Conservation (phyloP, 2,113 vertebrate species). For the Neofelis nebulosa region DNA sequence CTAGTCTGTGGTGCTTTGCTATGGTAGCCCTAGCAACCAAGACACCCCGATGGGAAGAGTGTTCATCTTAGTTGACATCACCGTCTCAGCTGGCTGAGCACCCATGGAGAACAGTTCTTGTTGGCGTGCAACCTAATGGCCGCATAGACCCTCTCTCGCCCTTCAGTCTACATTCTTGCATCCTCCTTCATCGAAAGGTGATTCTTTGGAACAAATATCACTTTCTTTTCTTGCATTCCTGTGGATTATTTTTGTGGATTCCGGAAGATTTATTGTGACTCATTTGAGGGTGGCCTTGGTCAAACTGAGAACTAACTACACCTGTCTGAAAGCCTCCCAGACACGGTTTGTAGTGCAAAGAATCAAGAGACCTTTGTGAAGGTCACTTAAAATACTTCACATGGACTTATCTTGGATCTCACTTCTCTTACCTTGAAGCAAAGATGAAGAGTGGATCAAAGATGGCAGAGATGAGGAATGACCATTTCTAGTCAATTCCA, state of each 20-base stretch:
- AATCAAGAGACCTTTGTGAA: neutral
- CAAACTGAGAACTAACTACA: neutral
- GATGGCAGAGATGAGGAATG: neutral
- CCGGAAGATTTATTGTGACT: neutral
- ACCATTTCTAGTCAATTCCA: neutral
- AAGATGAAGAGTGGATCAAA: neutral
- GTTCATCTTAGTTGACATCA: neutral
- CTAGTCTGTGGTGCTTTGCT: neutral
- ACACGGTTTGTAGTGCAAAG: neutral
- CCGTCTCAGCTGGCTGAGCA: neutral
- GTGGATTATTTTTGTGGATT: neutral
- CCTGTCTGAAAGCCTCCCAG: neutral
- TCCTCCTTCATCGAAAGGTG: neutral
- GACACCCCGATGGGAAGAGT: neutral
- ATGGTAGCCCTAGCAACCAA: neutral
- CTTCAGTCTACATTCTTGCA: neutral
- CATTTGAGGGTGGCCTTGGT: neutral
- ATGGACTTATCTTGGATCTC: neutral
- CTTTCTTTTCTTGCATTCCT: neutral
- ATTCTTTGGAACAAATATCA: neutral
- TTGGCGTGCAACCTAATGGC: neutral
- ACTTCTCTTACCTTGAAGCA: conserved; percentile 6
- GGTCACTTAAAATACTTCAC: neutral
- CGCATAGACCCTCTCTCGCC: neutral
- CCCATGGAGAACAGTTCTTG: neutral